phyloP scores from a whole-genome alignment of 2,888 invertebrate species.

The Thereva unica region DNA sequence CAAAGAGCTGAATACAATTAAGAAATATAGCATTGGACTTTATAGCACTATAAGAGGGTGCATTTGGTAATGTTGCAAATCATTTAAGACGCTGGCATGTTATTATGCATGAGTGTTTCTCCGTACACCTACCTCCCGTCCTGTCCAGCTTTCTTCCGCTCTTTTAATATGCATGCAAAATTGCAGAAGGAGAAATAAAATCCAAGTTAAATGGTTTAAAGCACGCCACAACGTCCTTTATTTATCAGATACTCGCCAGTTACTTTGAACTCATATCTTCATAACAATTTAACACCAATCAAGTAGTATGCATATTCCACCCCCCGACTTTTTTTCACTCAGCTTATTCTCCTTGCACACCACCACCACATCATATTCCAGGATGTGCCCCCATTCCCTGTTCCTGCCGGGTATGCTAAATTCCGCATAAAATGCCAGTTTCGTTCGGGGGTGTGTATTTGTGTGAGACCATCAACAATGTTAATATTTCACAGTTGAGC shows the following conservation, averaged over 20 bases:
- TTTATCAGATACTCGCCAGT: conserved; percentile 7
- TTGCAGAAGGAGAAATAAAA: conserved; percentile 18
- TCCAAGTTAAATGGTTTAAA: conserved; percentile 16
- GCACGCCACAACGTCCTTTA: conserved; percentile 21
- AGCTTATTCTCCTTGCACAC: not conserved
- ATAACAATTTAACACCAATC: conserved; percentile 35
- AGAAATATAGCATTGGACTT: no score
- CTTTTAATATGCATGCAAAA: conserved; percentile 16
- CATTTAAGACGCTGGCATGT: no score
- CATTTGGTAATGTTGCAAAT: no score
- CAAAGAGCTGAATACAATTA: no score
- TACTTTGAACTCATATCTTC: conserved; percentile 29
- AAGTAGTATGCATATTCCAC: conserved; percentile 7
- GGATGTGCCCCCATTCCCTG: not conserved
- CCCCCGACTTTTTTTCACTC: not conserved
- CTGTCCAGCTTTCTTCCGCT: conserved; percentile 4
- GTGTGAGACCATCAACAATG: conserved; percentile 33
- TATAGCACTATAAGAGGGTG: no score
- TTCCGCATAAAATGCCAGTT: not conserved
- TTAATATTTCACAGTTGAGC: conserved; percentile 43
- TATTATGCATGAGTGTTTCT: no score
- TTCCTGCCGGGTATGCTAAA: not conserved
- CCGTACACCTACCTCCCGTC: not conserved
- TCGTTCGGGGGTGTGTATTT: no score
- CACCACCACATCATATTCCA: conserved; percentile 6